Percentiles rank a stretch among this genome's conserved stretches.
These are phyloP conservation scores for Grammomys dolichurus DNA, from an alignment of 2,113 vertebrate genomes.

Conservation along the genomic window DNA sequence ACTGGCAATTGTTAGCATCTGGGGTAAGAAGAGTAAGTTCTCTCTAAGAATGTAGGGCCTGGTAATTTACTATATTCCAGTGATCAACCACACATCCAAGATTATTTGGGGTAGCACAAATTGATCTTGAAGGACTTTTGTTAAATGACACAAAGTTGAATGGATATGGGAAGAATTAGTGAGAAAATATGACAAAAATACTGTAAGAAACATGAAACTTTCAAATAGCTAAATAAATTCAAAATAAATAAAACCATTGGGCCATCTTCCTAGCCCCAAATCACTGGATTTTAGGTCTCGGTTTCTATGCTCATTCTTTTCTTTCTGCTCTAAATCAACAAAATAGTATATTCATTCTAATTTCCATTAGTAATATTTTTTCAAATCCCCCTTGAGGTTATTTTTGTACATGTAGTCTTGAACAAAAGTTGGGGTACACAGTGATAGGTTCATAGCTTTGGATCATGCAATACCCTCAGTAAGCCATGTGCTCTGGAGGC, in stretches of 20 bases:
- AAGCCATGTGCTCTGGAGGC: neutral
- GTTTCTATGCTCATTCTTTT: neutral
- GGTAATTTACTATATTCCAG: neutral
- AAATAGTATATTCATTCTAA: neutral
- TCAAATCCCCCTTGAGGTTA: neutral
- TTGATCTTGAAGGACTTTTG: neutral
- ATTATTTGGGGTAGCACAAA: neutral
- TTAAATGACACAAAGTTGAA: neutral
- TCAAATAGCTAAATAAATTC: neutral
- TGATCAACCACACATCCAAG: neutral
- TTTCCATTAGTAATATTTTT: neutral
- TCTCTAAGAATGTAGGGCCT: neutral
- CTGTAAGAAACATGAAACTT: neutral
- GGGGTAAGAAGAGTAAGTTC: neutral
- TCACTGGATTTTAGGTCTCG: neutral
- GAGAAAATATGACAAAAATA: neutral
- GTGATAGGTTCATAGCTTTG: neutral
- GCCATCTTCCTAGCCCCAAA: neutral
- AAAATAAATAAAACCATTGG: neutral
- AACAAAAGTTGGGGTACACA: neutral
- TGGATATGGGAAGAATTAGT: neutral
- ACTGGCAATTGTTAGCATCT: neutral
- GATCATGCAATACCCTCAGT: neutral
- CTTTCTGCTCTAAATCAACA: neutral
- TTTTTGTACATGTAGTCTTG: neutral